Evolutionary conservation across 2,797 vertebrate genomes (phyloP), one percentile per base, ranked within the genome.

Genomic region (Dipus sagitta): DNA sequence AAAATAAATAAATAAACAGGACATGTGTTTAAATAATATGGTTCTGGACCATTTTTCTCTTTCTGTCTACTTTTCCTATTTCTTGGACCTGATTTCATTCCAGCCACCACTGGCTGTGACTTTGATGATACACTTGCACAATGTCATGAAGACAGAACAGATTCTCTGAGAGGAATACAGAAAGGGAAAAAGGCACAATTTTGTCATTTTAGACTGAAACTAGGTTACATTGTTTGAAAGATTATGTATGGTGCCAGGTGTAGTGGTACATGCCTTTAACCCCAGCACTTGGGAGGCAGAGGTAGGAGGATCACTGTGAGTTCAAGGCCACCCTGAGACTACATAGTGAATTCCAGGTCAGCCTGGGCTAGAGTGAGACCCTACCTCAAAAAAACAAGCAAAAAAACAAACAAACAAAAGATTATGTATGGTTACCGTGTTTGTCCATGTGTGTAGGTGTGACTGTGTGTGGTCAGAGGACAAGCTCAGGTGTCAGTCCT

Each of bases 1-100:
- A 78, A 47, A 42, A 42, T 42, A 42, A 42, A 4, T 4, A 42
- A 42, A 47, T 11, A 47, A 38, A 4, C 0, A 18, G 60, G 6
- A 34, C 70, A n/a, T 0, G 0, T 7, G 23, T 34, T 24, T 21
- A 52, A 42, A 62, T 6, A 47, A 6, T 30, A 12, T 0, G 1
- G 6, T 58, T 67, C n/a, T 52, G 80, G 7, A 17, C 9, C 2
- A 4, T 32, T 88, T 94, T 86, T 84, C n/a, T 78, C 23, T 58
- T 24, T 75, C 62, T 20, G 77, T 88, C 67, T 77, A 67, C 32
- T 79, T 92, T 47, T 34, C 42, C 24, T 32, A 28, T 0, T 23
- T 38, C n/a, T 75, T 54, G 14, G 7, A 38, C 6, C 4, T 28
- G 60, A 20, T 32, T 54, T 68, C 67, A 1, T 64, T 67, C 11